Percentiles rank a stretch among this genome's conserved stretches.
These are phyloP conservation scores for Samia ricini DNA, from an alignment of 1,140 invertebrate genomes.

Conservation along the genomic window DNA sequence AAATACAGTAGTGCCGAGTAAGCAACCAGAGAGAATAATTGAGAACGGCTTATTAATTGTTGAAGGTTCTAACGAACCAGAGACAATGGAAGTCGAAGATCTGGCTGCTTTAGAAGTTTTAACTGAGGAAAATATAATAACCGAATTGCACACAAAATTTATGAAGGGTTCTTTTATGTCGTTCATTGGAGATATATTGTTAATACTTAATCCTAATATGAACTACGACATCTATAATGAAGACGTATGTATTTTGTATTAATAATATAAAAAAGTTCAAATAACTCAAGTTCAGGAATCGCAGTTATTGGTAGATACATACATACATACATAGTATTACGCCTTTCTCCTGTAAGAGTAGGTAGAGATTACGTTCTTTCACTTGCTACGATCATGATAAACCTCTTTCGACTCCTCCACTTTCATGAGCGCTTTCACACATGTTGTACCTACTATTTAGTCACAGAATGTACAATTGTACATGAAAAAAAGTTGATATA, in stretches of 20 bases:
- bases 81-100: constrained; percentile 90
- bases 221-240: constrained; percentile 83
- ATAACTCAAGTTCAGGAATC: too few relatives aligned
- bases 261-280: not conserved
- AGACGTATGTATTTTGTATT: constrained; percentile 78
- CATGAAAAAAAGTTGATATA: not conserved
- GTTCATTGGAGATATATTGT: constrained; percentile 92
- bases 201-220: constrained; percentile 92
- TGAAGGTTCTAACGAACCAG: constrained; percentile 76
- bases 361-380: too few relatives aligned
- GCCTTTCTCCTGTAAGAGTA: too few relatives aligned
- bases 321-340: too few relatives aligned
- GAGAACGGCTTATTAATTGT: constrained; percentile 80
- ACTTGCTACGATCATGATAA: too few relatives aligned
- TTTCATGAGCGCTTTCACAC: too few relatives aligned
- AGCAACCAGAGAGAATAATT: constrained; percentile 81
- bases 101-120: constrained; percentile 88
- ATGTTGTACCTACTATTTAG: too few relatives aligned
- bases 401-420: too few relatives aligned
- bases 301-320: too few relatives aligned
- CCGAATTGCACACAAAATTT: constrained; percentile 85
- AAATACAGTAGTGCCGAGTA: constrained; percentile 53
- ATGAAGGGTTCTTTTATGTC: constrained; percentile 87
- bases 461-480: too few relatives aligned
- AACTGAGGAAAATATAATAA: constrained; percentile 88